Evolutionary conservation across 2,797 vertebrate genomes (phyloP), one percentile per base, ranked within the genome.

Genomic region (Oryzias sinensis): DNA sequence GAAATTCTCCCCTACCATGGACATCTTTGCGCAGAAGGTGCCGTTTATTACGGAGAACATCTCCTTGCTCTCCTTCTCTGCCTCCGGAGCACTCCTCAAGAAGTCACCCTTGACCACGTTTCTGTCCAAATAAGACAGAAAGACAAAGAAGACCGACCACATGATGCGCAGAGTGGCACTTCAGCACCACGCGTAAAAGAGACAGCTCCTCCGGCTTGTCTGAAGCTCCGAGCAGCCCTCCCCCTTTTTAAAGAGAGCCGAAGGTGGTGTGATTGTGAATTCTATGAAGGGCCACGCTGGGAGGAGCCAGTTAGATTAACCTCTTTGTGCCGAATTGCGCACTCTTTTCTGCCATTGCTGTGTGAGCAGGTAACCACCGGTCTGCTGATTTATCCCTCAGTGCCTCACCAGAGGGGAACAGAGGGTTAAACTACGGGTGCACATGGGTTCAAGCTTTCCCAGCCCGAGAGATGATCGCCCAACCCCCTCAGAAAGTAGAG

Each of bases 111-210:
- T 76, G 37, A 84, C 89, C 11, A 91, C 61, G 61, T 90, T 87
- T 70, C 85, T 84, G 87, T 92, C 90, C 68, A 91, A 59, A 56
- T 89, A 92, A 53, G 89, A 92, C 85, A 93, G 83, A 53, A 91
- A 83, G 42, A 92, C 81, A 20, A 92, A 88, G 57, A 91, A 74
- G 13, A 93, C 81, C n/a, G 90, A 88, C 90, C 90, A 90, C 92
- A 93, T 91, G 67, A 65, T 77, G 72, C 54, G 14, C 56, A 57
- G 55, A 53, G 69, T 45, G 83, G 70, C 62, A 61, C 81, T 92
- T 93, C 91, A 92, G 92, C 92, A 93, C 92, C 93, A 88, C 80
- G 45, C 82, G 73, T 46, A 53, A 70, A 50, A 68, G 68, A 91
- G 92, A 93, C 91, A 93, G 93, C 89, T 89, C 86, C 89, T 67